Base-by-base conservation (phyloP, 1,140 invertebrate genomes). In the Gonioctena quinquepunctata region DNA sequence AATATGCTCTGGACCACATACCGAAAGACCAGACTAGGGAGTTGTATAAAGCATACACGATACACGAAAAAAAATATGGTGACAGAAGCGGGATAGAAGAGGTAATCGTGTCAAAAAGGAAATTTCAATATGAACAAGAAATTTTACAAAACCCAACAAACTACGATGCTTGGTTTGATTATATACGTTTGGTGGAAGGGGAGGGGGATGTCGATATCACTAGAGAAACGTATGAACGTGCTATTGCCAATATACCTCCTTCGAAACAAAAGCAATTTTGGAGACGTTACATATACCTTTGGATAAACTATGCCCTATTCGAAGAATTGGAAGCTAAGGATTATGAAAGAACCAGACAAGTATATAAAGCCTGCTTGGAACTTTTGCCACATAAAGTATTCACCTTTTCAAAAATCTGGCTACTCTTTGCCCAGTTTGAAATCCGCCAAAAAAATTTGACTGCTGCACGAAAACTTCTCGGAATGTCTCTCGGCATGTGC, bases 131-230 rank as follows among this genome's bases (percentile, higher is more conserved):
- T 87, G 96, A 99, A 86, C 93, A 96, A 86, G 94, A 96, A 87
- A 91, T 99, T 5, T 91, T 93, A 79, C 89, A 92, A 69, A 98
- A 99, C 89, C 94, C 97, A 7, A 93, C 91, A 33, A 98, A 99
- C 85, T 99, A 99, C 86, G 98, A 99, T 87, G 95, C 96, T 8
- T 99, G 98, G 98, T 99, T 99, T 87, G 98, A 99, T 83, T 99
- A 97, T 80, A 86, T 99, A 13, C 89, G 96, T 76, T 86, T 99
- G 33, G 89, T 99, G 59, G 97, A 99, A 87, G 94, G 81, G 18
- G 96, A 98, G 86, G 91, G 91, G 33, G 92, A 95, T 80, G 80
- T 89, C 19, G 96, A 98, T 68, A 86, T 92, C 28, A 91, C 95
- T 18, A 87, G 98, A 77, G 97, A 99, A 83, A 94, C 93, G 1